Evolutionary conservation across 2,888 invertebrate species (phyloP).

Genomic region (Mythimna loreyi): DNA sequence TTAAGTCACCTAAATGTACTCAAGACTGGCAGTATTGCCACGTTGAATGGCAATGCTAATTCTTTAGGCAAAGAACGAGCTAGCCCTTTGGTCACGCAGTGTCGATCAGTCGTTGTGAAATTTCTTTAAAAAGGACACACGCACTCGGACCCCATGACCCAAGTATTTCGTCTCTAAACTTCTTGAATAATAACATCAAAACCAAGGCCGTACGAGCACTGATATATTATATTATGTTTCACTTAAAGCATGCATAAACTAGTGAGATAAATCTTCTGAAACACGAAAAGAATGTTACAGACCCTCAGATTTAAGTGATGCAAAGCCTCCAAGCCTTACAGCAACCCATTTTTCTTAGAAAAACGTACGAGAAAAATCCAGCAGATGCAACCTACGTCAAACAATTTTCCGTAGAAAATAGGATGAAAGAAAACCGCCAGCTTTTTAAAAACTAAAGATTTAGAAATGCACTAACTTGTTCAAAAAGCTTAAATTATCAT

Average conservation of each 20-base stretch:
- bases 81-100: too few species aligned
- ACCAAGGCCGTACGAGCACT: neutral
- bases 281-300: conserved; percentile 35
- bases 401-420: neutral
- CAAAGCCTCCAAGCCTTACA: conserved; percentile 41
- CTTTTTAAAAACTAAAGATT: neutral
- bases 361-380: conserved; percentile 18
- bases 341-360: conserved; percentile 31
- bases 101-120: too few species aligned
- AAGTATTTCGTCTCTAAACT: too few species aligned
- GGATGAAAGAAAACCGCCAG: neutral
- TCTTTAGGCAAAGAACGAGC: too few species aligned
- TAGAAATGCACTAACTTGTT: neutral
- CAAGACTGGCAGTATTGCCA: too few species aligned
- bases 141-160: too few species aligned
- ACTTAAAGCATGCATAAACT: conserved; percentile 8
- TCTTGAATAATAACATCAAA: neutral
- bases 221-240: neutral
- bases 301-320: conserved; percentile 39
- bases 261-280: conserved; percentile 22
- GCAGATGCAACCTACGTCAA: conserved; percentile 16
- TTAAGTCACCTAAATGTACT: too few species aligned
- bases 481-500: neutral
- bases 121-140: too few species aligned
- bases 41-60: too few species aligned